Evolutionary conservation across 2,113 vertebrate species (phyloP).

Genomic region (Hippocampus guttulatus): DNA sequence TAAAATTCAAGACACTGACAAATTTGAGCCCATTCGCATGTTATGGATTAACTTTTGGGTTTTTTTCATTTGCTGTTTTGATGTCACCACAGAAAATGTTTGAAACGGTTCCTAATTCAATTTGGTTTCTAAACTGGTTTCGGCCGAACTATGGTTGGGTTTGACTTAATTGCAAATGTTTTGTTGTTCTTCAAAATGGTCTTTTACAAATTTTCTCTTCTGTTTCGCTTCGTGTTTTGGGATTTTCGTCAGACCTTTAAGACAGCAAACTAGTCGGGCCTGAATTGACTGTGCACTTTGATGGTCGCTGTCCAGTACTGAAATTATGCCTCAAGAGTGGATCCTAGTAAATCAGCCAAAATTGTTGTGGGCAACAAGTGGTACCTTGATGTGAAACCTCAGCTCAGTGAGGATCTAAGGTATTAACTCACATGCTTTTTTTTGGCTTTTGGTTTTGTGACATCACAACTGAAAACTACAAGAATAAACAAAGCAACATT

Average conservation of each 20-base stretch:
- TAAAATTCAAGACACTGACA: not conserved
- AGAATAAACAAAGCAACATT: not conserved
- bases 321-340: not conserved
- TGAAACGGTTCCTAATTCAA: not conserved
- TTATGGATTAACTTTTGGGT: not conserved
- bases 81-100: not conserved
- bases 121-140: not conserved
- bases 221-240: not conserved
- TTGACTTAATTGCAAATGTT: not conserved
- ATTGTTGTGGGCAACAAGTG: not conserved
- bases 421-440: not conserved
- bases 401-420: not conserved
- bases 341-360: not conserved
- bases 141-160: not conserved
- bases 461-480: not conserved
- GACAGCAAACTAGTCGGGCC: not conserved
- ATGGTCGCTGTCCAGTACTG: not conserved
- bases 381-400: not conserved
- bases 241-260: not conserved
- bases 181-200: not conserved
- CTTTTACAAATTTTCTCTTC: not conserved
- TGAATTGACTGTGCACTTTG: not conserved
- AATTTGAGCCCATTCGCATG: not conserved
- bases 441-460: not conserved
- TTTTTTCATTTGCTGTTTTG: not conserved